These are phyloP conservation scores for Oreochromis spilurus DNA, from an alignment of 2,113 vertebrate species.

Conservation along the genomic window DNA sequence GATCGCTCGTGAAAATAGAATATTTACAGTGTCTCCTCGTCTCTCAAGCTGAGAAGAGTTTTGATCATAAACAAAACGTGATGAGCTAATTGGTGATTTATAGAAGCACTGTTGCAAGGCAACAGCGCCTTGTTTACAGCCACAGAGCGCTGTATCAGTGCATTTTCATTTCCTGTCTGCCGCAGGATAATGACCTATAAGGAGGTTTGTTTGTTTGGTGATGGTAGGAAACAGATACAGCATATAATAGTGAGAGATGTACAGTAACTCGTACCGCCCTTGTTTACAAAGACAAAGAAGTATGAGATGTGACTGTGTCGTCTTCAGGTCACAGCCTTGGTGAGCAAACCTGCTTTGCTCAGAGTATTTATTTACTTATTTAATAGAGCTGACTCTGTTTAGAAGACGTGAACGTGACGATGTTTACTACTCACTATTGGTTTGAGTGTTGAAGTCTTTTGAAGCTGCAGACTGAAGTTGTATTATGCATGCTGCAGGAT, in stretches of 20 bases:
- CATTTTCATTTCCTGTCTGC: conserved; percentile 2
- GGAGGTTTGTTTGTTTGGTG: background rate
- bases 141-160: background rate
- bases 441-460: background rate
- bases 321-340: background rate
- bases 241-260: background rate
- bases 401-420: background rate
- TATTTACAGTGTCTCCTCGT: background rate
- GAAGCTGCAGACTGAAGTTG: background rate
- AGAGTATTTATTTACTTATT: background rate
- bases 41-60: background rate
- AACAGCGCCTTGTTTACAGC: background rate
- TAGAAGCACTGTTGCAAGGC: background rate
- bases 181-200: background rate
- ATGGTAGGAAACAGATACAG: background rate
- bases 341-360: background rate
- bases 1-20: conserved; percentile 1
- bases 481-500: background rate
- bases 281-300: background rate
- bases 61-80: background rate
- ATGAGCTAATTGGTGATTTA: background rate
- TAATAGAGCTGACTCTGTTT: background rate
- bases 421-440: background rate
- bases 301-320: background rate
- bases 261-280: background rate